These are phyloP conservation scores for Vidua chalybeata DNA, from an alignment of 2,113 vertebrate genomes.

Conservation along the genomic window DNA sequence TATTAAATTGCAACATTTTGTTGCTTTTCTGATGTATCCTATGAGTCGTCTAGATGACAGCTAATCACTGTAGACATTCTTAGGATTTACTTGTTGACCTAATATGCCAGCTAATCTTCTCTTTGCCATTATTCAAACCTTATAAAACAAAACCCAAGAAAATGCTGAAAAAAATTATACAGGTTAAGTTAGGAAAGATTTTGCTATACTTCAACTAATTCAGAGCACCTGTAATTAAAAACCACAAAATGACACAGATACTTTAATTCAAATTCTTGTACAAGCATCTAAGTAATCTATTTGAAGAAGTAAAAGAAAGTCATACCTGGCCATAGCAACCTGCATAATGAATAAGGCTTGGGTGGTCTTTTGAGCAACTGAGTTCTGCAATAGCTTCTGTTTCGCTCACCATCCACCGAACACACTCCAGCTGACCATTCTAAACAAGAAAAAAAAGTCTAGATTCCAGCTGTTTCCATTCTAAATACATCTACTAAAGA, in stretches of 20 bases:
- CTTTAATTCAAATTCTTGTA: background rate
- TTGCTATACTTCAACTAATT: background rate
- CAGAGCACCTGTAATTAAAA: background rate
- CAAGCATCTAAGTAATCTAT: background rate
- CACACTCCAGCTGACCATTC: conserved; percentile 95
- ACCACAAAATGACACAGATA: background rate
- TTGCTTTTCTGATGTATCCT: background rate
- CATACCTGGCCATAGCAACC: conserved; percentile 94
- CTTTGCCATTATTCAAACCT: background rate
- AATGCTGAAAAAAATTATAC: background rate
- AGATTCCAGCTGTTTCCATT: background rate
- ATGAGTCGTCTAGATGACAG: background rate
- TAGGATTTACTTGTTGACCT: background rate
- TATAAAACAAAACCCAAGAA: background rate
- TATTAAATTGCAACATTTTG: background rate
- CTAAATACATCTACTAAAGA: background rate
- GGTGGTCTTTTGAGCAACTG: conserved; percentile 93
- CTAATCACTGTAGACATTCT: background rate
- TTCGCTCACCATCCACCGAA: conserved; percentile 98
- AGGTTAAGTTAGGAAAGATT: background rate
- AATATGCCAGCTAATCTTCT: background rate
- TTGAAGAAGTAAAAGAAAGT: background rate
- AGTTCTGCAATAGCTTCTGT: conserved; percentile 97
- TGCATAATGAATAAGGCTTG: conserved; percentile 96
- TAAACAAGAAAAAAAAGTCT: conserved; percentile 48